Evolutionary conservation across 1,140 invertebrate genomes (phyloP).

Genomic region (Drosophila chauvacae): DNA sequence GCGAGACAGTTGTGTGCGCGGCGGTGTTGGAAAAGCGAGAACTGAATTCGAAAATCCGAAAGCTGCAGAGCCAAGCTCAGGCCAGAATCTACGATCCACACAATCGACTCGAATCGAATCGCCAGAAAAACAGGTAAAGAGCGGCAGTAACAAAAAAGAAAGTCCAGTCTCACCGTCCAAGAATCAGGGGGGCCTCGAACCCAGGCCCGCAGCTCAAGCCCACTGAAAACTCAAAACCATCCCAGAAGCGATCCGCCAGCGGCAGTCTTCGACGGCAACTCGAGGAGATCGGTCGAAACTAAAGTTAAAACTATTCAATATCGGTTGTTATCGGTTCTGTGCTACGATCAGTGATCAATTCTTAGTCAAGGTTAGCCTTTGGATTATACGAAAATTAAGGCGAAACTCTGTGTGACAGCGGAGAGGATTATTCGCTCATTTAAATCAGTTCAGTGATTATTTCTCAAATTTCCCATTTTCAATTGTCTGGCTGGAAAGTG

Average conservation of each 20-base stretch:
- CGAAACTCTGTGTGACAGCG: slow-evolving; percentile 12
- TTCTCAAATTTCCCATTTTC: background rate
- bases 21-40: slow-evolving; percentile 74
- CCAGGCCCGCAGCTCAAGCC: background rate
- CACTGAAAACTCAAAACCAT: slow-evolving; percentile 68
- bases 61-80: slow-evolving; percentile 39
- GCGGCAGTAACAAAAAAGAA: slow-evolving; percentile 53
- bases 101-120: slow-evolving; percentile 41
- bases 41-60: slow-evolving; percentile 34
- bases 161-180: slow-evolving; percentile 52
- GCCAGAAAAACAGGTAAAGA: slow-evolving; percentile 53
- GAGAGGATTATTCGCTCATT: slow-evolving; percentile 9
- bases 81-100: slow-evolving; percentile 38
- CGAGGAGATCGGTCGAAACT: slow-evolving; percentile 68
- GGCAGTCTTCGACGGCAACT: slow-evolving; percentile 77
- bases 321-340: slow-evolving; percentile 56
- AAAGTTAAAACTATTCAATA: slow-evolving; percentile 31
- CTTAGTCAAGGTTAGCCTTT: slow-evolving; percentile 56
- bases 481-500: background rate
- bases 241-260: slow-evolving; percentile 71
- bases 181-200: slow-evolving; percentile 57
- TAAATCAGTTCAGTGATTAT: background rate
- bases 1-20: slow-evolving; percentile 83
- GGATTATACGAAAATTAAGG: slow-evolving; percentile 17
- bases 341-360: slow-evolving; percentile 27